phyloP scores from a whole-genome alignment of 2,113 vertebrate genomes.

The Spheniscus mendiculus region DNA sequence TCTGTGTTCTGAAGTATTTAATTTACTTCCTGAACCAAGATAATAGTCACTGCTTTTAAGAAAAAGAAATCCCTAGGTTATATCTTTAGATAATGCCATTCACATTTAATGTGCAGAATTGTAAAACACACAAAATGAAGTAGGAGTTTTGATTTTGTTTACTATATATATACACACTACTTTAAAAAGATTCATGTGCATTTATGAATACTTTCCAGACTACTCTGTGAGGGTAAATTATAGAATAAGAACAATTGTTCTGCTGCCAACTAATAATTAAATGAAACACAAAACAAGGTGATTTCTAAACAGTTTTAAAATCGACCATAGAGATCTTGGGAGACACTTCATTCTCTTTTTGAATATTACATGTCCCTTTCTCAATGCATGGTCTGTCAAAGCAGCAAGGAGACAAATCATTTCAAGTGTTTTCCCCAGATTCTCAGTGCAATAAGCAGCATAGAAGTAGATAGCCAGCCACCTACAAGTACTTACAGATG shows the following conservation, averaged over 20 bases:
- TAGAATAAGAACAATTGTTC: background rate
- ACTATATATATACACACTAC: background rate
- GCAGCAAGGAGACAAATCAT: background rate
- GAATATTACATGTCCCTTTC: background rate
- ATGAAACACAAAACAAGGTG: background rate
- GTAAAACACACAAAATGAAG: background rate
- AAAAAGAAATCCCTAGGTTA: background rate
- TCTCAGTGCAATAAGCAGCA: background rate
- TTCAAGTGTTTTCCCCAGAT: background rate
- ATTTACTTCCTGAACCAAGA: background rate
- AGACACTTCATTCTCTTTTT: background rate
- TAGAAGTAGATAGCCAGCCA: background rate
- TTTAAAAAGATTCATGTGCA: background rate
- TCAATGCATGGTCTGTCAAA: background rate
- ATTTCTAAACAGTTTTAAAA: background rate
- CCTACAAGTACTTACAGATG: background rate
- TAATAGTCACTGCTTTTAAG: background rate
- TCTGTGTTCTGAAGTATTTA: background rate
- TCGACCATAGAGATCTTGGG: accelerated
- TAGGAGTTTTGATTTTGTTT: background rate
- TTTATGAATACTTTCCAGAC: background rate
- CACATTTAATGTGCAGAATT: background rate
- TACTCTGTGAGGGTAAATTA: background rate
- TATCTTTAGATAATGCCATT: background rate
- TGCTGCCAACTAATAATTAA: background rate